Evolutionary conservation across 2,888 invertebrate species (phyloP).

Genomic region (Onchidella celtica): DNA sequence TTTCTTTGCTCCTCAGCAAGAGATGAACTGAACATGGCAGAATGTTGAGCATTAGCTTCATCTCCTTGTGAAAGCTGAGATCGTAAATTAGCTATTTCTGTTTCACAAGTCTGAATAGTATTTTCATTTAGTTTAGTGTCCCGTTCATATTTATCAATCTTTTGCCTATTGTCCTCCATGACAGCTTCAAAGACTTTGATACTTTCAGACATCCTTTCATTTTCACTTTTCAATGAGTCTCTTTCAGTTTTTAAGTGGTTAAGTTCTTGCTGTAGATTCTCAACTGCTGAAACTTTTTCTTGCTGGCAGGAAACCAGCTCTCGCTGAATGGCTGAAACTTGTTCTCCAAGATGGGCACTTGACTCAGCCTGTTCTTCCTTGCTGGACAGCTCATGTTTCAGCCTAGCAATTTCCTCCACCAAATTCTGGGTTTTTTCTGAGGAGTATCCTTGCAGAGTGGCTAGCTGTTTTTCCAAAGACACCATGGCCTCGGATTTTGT

Average conservation of each 20-base stretch:
- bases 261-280: slow-evolving; percentile 6
- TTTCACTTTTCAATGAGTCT: slow-evolving; percentile 13
- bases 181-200: slow-evolving; percentile 3
- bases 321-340: slow-evolving; percentile 42
- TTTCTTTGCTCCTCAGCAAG: slow-evolving; percentile 30
- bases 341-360: slow-evolving; percentile 9
- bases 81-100: slow-evolving; percentile 16
- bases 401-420: slow-evolving; percentile 23
- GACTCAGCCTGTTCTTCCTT: slow-evolving; percentile 23
- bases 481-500: slow-evolving; percentile 3
- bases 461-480: slow-evolving; percentile 13
- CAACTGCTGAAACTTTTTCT: neutral
- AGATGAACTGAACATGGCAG: neutral
- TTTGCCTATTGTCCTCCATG: slow-evolving; percentile 3
- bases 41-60: slow-evolving; percentile 3
- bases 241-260: slow-evolving; percentile 6
- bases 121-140: slow-evolving; percentile 19
- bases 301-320: slow-evolving; percentile 34
- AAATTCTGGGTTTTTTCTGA: slow-evolving; percentile 5
- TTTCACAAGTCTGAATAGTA: slow-evolving; percentile 5
- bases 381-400: slow-evolving; percentile 6
- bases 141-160: slow-evolving; percentile 24
- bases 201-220: neutral
- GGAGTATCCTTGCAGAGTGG: neutral
- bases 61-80: slow-evolving; percentile 9